Conservation (phyloP, 2,113 vertebrate genomes). For the Colistium nudipinnis region DNA sequence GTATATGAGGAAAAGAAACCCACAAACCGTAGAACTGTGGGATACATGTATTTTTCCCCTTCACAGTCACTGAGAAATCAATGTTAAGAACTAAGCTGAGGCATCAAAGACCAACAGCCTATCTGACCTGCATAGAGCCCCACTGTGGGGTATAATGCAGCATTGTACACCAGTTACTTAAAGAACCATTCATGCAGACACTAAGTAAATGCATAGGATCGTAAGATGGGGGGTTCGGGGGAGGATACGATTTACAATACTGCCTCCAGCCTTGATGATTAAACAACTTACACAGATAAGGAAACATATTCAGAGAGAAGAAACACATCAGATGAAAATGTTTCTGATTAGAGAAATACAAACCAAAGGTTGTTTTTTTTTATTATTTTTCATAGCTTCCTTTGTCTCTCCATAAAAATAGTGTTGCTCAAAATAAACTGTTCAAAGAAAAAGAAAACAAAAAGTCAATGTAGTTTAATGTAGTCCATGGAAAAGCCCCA, state of each 20-base stretch:
- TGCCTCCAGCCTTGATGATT: constrained; percentile 59
- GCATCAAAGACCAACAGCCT: constrained; percentile 77
- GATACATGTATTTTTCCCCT: constrained; percentile 70
- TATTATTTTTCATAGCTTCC: constrained; percentile 80
- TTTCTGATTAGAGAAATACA: constrained; percentile 84
- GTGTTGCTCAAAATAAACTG: constrained; percentile 81
- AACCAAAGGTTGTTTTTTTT: constrained; percentile 81
- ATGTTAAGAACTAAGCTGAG: constrained; percentile 73
- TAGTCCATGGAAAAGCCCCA: constrained; percentile 80
- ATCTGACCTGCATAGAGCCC: constrained; percentile 80
- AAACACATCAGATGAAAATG: constrained; percentile 73
- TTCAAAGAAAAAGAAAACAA: constrained; percentile 63
- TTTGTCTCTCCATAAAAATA: constrained; percentile 85
- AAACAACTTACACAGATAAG: constrained; percentile 65
- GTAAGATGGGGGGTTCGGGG: constrained; percentile 58
- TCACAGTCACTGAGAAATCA: constrained; percentile 73
- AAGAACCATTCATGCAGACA: constrained; percentile 80
- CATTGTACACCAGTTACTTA: constrained; percentile 79
- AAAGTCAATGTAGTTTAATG: constrained; percentile 75
- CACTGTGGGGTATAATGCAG: constrained; percentile 79
- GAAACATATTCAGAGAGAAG: constrained; percentile 55
- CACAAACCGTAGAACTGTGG: constrained; percentile 65
- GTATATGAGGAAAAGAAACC: constrained; percentile 63
- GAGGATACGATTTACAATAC: constrained; percentile 67
- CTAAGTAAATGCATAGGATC: constrained; percentile 77